Base-by-base conservation (phyloP, 2,888 invertebrate species). In the Periphyllus acericola region DNA sequence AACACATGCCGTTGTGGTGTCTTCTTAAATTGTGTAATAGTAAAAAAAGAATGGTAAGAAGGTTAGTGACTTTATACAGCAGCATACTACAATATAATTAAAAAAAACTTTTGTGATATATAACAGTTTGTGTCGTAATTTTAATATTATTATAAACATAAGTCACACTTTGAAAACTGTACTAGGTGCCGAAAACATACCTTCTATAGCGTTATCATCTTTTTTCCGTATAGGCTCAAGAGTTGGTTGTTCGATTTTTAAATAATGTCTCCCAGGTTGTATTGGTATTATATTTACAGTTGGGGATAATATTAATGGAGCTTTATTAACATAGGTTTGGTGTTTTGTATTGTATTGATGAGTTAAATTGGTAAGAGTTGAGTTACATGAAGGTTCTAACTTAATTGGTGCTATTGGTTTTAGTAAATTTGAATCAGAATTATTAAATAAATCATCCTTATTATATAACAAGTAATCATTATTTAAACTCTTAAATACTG, bases 401-500 rank as follows among this genome's bases (percentile, higher is more conserved):
- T 72, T 34, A 36, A 52, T 80, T 55, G 80, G 36, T 80, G 36
- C 60, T 68, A 79, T n/a, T 17, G 72, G 36, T 72, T 80, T 80
- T 68, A 60, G 6, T 34, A 52, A 14, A 17, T 60, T 74, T 36
- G 9, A 25, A 74, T 60, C 17, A 9, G 17, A 1, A 9, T 74
- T 87, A 2, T 66, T 74, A 60, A 25, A 60, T 8, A 68, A 21
- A 72, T 68, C 34, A 68, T 52, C 21, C 2, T 71, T 60, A 71
- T 32, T 76, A 78, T 6, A 34, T n/a, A 68, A 17, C 40, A 55
- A 52, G 72, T 17, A 3, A 78, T 86, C 29, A 72, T 55, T 66
- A 19, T 46, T 79, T 19, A 36, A 5, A 72, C 17, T 80, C 1
- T 72, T 79, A 0, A 68, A 32, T 29, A 66, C 32, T 32, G 36